A percentile compares a stretch with the other conserved stretches of the same genome.
Conservation (phyloP, 2,888 invertebrate genomes). For the Yponomeuta cagnagella region DNA sequence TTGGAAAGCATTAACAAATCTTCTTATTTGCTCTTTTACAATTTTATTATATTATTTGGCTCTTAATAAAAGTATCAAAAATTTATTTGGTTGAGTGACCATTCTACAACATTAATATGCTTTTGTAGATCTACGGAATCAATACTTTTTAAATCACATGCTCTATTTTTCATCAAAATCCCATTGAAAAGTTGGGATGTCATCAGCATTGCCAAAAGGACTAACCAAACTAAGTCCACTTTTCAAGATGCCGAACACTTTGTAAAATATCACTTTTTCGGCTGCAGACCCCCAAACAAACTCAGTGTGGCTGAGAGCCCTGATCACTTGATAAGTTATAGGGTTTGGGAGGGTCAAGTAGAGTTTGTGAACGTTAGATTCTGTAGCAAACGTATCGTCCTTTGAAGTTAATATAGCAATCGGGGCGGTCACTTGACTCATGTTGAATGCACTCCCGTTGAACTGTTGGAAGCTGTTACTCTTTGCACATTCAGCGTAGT, state of each 20-base stretch:
- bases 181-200: too few species aligned
- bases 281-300: slow-evolving; percentile 48
- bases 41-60: too few species aligned
- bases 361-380: slow-evolving; percentile 40
- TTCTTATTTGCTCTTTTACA: too few species aligned
- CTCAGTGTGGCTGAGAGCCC: slow-evolving; percentile 45
- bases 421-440: slow-evolving; percentile 39
- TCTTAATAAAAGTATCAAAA: too few species aligned
- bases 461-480: slow-evolving; percentile 48
- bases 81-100: too few species aligned
- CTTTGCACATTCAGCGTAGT: slow-evolving; percentile 28
- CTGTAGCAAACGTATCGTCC: slow-evolving; percentile 45
- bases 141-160: too few species aligned
- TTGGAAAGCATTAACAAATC: too few species aligned
- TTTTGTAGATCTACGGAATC: too few species aligned
- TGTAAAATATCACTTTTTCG: slow-evolving; percentile 35
- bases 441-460: slow-evolving; percentile 30
- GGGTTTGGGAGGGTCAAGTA: slow-evolving; percentile 44
- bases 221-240: slow-evolving; percentile 21
- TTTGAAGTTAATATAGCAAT: slow-evolving; percentile 47
- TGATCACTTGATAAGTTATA: slow-evolving; percentile 45
- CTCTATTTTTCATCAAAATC: too few species aligned
- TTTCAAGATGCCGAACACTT: slow-evolving; percentile 39
- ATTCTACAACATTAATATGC: too few species aligned
- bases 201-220: too few species aligned